Base-by-base conservation (phyloP, 2,113 vertebrate species). In the Tragulus kanchil region DNA sequence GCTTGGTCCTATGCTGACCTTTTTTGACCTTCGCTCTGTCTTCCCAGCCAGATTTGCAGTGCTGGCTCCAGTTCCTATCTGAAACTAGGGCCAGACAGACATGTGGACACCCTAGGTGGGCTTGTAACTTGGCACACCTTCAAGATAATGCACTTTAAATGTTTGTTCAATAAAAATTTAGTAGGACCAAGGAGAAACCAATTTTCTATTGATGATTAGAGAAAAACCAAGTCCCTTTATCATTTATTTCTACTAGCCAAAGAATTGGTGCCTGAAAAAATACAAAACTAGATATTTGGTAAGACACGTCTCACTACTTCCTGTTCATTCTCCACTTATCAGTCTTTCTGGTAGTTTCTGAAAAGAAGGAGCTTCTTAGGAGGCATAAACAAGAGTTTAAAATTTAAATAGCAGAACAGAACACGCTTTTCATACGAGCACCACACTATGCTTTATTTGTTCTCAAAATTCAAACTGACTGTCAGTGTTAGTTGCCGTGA, bases 321-420 rank as follows among this genome's bases (percentile, higher is more conserved):
- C 65, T 31, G 5, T 11, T 36, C n/a, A 36, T 75, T 59, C 31
- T n/a, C 52, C 23, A 16, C 42, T 79, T 77, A 78, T 28, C 36
- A 7, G 45, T 59, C 14, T 78, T 81, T 23, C 50, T 81, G 17
- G 2, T 31, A 62, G 45, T 61, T 77, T 84, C 75, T 88, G 42
- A 28, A 36, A 69, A 6, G 50, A 71, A 42, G 23, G 15, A 54
- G 17, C 25, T 56, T 65, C 77, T 87, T 12, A 59, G 67, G 75
- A 65, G 25, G 21, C 54, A 69, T 7, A 71, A 71, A 50, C n/a
- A 50, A 77, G 59, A 73, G 45, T 19, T 59, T 85, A 25, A 78
- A 50, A 85, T 92, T 50, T 42, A 92, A 62, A 64, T 73, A 26
- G 71, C 52, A 83, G 88, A 59, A 81, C 3, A 31, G 73, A 82